Base-by-base conservation (phyloP, 2,113 vertebrate species). In the Stomatorhinus ivindoensis region DNA sequence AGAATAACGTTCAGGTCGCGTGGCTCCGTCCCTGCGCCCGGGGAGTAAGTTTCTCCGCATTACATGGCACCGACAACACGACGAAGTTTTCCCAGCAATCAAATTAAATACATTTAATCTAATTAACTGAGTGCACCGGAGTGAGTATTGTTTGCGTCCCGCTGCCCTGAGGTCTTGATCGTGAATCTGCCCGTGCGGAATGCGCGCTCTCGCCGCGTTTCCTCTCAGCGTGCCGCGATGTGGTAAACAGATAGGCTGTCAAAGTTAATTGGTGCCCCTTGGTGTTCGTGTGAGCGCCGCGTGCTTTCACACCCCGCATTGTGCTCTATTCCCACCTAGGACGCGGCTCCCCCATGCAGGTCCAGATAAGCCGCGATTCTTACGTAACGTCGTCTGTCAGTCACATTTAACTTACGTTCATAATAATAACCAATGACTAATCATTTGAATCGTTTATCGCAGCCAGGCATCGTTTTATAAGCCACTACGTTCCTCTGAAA, bases 201-300 rank as follows among this genome's bases (percentile, higher is more conserved):
- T 80, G 73, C 35, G 17, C 17, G 73, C 39, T 80, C 31, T 7
- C 5, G 35, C 35, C 35, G 4, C 73, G 73, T 17, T 80, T 5
- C 35, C 73, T 80, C 35, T 80, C 35, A 42, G 35, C 73, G 35
- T 42, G 73, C 73, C 35, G 17, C 35, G 35, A 42, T 17, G 73
- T 39, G 31, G 73, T 80, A 80, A 80, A 80, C 73, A 80, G 73
- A 80, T 80, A 39, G 13, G 73, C 73, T 80, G 73, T 80, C 73
- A 80, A 80, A 80, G 73, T n/a, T 80, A 80, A 80, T 80, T 80
- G 73, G 73, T 80, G 73, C 31, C 73, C 73, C 73, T 39, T 19
- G 73, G 73, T 80, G 35, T 80, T 39, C 13, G 6, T 39, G 73
- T 39, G 35, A 39, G 73, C 39, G 73, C 73, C 39, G 31, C 39